Percentiles rank a stretch among this genome's conserved stretches.
These are phyloP conservation scores for Australoheros scitulus DNA, from an alignment of 2,113 vertebrate species.

Conservation along the genomic window DNA sequence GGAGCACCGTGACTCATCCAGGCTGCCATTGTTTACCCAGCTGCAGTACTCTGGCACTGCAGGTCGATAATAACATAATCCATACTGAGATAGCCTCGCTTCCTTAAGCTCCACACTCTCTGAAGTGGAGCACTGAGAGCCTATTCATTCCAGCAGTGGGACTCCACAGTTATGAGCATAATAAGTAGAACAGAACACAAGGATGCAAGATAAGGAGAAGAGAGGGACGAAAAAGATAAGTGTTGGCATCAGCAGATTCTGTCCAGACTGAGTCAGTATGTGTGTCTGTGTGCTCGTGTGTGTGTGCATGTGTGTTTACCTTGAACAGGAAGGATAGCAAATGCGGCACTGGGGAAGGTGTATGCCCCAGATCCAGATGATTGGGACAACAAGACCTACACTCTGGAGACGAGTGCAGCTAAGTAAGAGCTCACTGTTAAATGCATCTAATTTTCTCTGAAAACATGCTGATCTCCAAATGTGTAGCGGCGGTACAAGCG, in stretches of 20 bases:
- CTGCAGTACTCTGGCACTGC: conserved; percentile 69
- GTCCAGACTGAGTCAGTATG: conserved; percentile 56
- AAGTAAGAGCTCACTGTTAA: conserved; percentile 80
- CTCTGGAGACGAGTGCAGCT: conserved; percentile 85
- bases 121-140: conserved; percentile 74
- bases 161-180: conserved; percentile 74
- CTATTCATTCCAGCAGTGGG: conserved; percentile 75
- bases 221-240: conserved; percentile 70
- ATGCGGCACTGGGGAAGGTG: conserved; percentile 85
- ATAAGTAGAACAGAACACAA: conserved; percentile 76
- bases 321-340: conserved; percentile 85
- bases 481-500: conserved; percentile 31
- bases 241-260: conserved; percentile 74
- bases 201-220: conserved; percentile 75
- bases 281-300: background rate
- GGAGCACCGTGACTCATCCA: conserved; percentile 60
- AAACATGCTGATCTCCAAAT: conserved; percentile 53
- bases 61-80: conserved; percentile 81
- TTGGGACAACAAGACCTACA: conserved; percentile 94
- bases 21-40: conserved; percentile 75
- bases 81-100: conserved; percentile 75
- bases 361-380: conserved; percentile 90
- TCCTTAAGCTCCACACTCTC: conserved; percentile 73
- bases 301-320: conserved; percentile 52
- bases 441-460: conserved; percentile 7